A percentile compares a stretch with the other conserved stretches of the same genome.
phyloP scores from a whole-genome alignment of 2,797 vertebrate genomes.

The Hippoglossus hippoglossus region DNA sequence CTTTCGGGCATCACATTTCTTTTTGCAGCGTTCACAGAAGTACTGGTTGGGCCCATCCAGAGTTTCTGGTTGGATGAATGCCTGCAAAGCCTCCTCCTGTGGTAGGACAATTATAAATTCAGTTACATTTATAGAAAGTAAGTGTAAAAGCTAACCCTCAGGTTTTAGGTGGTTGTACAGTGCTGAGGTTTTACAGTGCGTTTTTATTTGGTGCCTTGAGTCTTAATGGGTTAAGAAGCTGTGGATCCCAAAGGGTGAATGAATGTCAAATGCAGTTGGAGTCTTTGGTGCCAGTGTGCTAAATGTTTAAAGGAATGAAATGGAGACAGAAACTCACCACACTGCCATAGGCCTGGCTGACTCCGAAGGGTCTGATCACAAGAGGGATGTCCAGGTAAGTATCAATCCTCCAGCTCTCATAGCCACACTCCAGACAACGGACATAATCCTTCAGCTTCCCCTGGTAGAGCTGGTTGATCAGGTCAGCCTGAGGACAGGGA shows the following conservation, averaged over 20 bases:
- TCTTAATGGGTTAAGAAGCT: background rate
- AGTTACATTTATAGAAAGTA: constrained; percentile 5
- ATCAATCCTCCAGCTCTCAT: constrained; percentile 98
- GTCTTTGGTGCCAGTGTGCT: constrained; percentile 5
- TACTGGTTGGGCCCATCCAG: constrained; percentile 98
- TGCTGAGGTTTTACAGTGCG: too few species aligned
- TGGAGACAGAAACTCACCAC: constrained; percentile 88
- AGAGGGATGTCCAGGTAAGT: constrained; percentile 98
- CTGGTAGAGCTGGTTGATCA: constrained; percentile 99
- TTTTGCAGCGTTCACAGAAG: constrained; percentile 99
- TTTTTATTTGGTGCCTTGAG: too few species aligned
- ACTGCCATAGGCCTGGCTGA: constrained; percentile 96
- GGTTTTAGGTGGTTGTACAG: too few species aligned
- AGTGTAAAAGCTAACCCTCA: too few species aligned
- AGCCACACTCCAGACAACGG: constrained; percentile 96
- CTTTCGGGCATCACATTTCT: constrained; percentile 99
- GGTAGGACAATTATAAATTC: constrained; percentile 5
- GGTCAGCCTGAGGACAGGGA: constrained; percentile 90
- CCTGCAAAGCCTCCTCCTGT: constrained; percentile 98
- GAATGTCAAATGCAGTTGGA: background rate
- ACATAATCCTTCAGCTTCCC: constrained; percentile 99
- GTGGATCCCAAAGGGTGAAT: constrained; percentile 2
- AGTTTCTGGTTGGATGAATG: constrained; percentile 98
- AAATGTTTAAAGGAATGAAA: constrained; percentile 27
- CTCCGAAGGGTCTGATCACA: constrained; percentile 98